phyloP scores from a whole-genome alignment of 2,113 vertebrate genomes.

The rabbit (Oryctolagus cuniculus) region DNA sequence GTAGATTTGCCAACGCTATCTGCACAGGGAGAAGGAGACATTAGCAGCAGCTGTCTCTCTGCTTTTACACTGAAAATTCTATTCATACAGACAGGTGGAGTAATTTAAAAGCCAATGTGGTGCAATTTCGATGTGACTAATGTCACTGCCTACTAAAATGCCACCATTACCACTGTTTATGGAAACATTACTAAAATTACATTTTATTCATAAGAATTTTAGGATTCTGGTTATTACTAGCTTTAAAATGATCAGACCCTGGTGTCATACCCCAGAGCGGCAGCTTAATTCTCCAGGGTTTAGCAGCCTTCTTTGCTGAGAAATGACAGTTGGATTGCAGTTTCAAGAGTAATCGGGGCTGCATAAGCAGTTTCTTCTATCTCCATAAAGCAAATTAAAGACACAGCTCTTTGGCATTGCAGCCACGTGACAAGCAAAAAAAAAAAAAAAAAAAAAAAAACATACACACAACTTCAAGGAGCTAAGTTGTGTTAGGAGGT shows the following conservation, averaged over 20 bases:
- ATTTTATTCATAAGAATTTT: slow-evolving; percentile 88
- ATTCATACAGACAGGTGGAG: slow-evolving; percentile 90
- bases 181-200: slow-evolving; percentile 90
- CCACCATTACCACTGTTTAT: slow-evolving; percentile 87
- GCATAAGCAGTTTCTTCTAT: slow-evolving; percentile 59
- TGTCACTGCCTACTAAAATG: slow-evolving; percentile 88
- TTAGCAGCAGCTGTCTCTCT: slow-evolving; percentile 89
- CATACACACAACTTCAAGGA: slow-evolving; percentile 75
- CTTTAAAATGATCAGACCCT: slow-evolving; percentile 84
- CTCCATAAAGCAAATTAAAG: slow-evolving; percentile 79
- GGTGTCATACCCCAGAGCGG: slow-evolving; percentile 77
- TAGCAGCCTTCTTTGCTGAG: slow-evolving; percentile 79
- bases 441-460: slow-evolving; percentile 10
- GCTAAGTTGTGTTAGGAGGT: slow-evolving; percentile 67
- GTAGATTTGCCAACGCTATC: slow-evolving; percentile 86
- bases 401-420: slow-evolving; percentile 65
- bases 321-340: slow-evolving; percentile 72
- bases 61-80: slow-evolving; percentile 87
- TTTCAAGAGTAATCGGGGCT: slow-evolving; percentile 68
- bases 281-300: slow-evolving; percentile 74
- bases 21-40: slow-evolving; percentile 85
- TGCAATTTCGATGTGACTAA: slow-evolving; percentile 89
- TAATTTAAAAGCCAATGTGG: slow-evolving; percentile 90
- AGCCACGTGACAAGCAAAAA: slow-evolving; percentile 31
- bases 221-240: slow-evolving; percentile 83